Percentiles rank a stretch among this genome's conserved stretches.
These are phyloP conservation scores for Alligator sinensis DNA, from an alignment of 2,113 vertebrate genomes.

Conservation along the genomic window DNA sequence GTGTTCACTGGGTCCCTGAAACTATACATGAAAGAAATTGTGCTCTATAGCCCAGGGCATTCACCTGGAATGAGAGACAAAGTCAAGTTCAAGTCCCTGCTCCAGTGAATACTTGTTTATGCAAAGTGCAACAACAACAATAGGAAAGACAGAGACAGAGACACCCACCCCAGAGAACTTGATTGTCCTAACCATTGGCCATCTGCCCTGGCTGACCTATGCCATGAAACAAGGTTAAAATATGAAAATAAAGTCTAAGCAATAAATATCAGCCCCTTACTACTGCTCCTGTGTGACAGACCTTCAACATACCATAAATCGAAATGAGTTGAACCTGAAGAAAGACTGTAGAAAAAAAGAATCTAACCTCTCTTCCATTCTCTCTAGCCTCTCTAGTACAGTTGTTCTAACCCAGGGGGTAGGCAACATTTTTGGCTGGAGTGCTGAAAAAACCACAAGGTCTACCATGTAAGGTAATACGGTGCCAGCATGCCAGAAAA, in stretches of 20 bases:
- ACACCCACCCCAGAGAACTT: not conserved
- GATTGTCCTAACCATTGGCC: too few species aligned
- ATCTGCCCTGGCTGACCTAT: not conserved
- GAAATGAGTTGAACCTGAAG: not conserved
- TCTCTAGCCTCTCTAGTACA: too few species aligned
- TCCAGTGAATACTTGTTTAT: not conserved
- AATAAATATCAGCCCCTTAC: not conserved
- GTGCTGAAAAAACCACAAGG: too few species aligned
- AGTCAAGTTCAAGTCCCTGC: accelerated
- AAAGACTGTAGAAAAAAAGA: not conserved
- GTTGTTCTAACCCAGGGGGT: too few species aligned
- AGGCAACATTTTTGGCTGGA: too few species aligned
- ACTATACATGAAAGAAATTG: not conserved
- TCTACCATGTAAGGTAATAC: too few species aligned
- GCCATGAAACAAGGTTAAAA: not conserved
- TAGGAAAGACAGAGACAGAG: not conserved
- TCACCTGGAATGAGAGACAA: not conserved
- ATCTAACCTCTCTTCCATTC: too few species aligned
- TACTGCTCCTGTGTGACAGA: not conserved
- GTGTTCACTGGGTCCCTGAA: accelerated
- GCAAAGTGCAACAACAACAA: not conserved
- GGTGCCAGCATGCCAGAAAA: too few species aligned
- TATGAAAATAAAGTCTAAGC: not conserved
- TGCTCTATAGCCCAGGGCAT: not conserved
- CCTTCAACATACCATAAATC: not conserved